Conservation (phyloP, 2,797 vertebrate species). For the Erethizon dorsatum region DNA sequence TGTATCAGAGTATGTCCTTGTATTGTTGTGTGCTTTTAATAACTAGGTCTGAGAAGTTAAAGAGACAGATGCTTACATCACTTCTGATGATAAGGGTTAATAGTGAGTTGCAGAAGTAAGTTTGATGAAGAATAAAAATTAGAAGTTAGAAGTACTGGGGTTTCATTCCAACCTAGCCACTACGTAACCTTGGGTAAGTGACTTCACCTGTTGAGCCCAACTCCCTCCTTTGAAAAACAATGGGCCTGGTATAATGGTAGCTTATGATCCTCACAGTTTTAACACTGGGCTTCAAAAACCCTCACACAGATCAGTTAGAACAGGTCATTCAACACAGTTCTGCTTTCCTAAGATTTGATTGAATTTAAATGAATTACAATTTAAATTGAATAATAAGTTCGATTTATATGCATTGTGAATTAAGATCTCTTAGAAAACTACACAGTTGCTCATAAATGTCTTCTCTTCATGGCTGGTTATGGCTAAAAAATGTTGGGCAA, state of each 20-base stretch:
- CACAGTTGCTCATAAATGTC: background rate
- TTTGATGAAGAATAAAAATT: background rate
- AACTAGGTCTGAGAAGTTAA: background rate
- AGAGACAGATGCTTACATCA: background rate
- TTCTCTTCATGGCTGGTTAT: background rate
- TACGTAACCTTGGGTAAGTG: background rate
- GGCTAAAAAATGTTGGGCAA: background rate
- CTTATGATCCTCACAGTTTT: background rate
- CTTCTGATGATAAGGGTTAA: background rate
- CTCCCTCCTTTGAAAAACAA: background rate
- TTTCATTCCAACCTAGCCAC: background rate
- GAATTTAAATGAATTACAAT: slow-evolving; percentile 9
- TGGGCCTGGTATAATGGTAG: background rate
- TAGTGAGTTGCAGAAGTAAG: background rate
- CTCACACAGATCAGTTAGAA: background rate
- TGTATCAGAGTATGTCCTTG: too few relatives aligned
- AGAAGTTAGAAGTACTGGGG: background rate
- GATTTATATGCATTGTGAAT: background rate
- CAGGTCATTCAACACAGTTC: background rate
- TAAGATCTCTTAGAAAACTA: slow-evolving; percentile 16
- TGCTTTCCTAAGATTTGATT: background rate
- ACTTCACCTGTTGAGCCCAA: background rate
- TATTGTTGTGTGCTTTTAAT: background rate
- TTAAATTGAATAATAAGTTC: background rate
- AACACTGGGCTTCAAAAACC: background rate